Base-by-base conservation (phyloP, 2,888 invertebrate genomes). In the Meiosimyza platycephala region DNA sequence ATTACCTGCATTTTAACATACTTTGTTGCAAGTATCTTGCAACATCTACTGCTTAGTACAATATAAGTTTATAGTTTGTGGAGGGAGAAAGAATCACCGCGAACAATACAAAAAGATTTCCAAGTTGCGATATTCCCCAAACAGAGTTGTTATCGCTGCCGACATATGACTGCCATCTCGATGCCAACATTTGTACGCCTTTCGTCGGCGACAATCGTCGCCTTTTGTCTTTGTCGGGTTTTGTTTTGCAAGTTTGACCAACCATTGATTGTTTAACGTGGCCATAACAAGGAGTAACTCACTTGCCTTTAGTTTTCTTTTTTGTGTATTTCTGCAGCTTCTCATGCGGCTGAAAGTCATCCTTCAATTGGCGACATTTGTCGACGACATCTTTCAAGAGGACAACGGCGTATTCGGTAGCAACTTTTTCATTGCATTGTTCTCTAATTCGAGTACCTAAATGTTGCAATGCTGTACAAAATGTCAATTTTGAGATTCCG, bases 401-500 rank as follows among this genome's bases (percentile, higher is more conserved):
- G 11, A 51, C n/a, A 50, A 47, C 59, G 47, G 54, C 63, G 70
- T 51, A 50, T 69, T 69, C 22, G 55, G 57, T 40, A 63, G 63
- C 71, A 63, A 55, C 47, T 55, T 71, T 55, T 64, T 57, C 47
- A 47, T 52, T 68, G 72, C 74, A 74, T 74, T 74, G 74, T 74
- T 74, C 72, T 62, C 15, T 11, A 22, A 50, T 63, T 54, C 40
- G 40, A 40, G 40, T 33, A 51, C 48, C 70, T 50, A 69, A 52
- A 63, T 63, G 70, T 54, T 70, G 70, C 70, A 68, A 67, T 66
- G 73, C 69, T 77, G 76, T 76, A 78, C 79, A 77, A 81, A 83
- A 82, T 84, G 84, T 85, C 84, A 84, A 84, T 84, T 84, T 82
- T 83, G 80, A 83, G 84, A 84, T 84, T 84, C 85, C 85, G 77